Evolutionary conservation across 2,113 vertebrate species (phyloP), one percentile per base, ranked within the genome.

Genomic region (Melanerpes aurifrons): DNA sequence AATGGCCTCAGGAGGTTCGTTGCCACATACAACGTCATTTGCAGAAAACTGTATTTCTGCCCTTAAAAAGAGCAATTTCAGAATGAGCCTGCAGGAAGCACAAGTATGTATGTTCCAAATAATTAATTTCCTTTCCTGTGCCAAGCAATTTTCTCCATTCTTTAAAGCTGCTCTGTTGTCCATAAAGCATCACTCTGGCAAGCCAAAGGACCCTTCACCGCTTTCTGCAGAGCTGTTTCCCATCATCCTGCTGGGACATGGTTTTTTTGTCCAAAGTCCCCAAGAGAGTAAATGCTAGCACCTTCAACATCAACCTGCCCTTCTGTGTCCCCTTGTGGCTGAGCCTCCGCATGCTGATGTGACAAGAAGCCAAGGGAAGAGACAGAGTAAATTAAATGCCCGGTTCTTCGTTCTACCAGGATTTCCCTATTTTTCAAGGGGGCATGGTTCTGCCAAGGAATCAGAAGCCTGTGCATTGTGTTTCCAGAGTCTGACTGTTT

Each of bases 11-110:
- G 32, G 68, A 79, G 71, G 56, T 74, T 82, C 58, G 82, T 87
- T 87, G 75, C 43, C 1, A 0, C 70, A 59, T 32, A 56, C 62
- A 86, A 58, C 61, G 87, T 59, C 32, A 90, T 24, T 50, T 32
- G 53, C 24, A 69, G 63, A 47, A 84, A 93, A 82, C 26, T 64
- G 50, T 82, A 70, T 87, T 95, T 59, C 89, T 89, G 14, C 3
- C 7, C 35, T 89, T 93, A 78, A 70, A 56, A 87, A 84, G 21
- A 76, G 43, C n/a, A 68, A 54, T 67, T 61, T 89, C 64, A 53
- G 71, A 85, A 70, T 1, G 2, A 53, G 62, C 80, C 61, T 2
- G 1, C 29, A 82, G 68, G 62, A 80, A 87, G 40, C 68, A 91
- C 16, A 7, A 72, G 37, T 43, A 53, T 7, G 7, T 35, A 63